Percentiles rank a stretch among this genome's conserved stretches.
These are phyloP conservation scores for Larimichthys polyactis DNA, from an alignment of 2,113 vertebrate species.

Conservation along the genomic window DNA sequence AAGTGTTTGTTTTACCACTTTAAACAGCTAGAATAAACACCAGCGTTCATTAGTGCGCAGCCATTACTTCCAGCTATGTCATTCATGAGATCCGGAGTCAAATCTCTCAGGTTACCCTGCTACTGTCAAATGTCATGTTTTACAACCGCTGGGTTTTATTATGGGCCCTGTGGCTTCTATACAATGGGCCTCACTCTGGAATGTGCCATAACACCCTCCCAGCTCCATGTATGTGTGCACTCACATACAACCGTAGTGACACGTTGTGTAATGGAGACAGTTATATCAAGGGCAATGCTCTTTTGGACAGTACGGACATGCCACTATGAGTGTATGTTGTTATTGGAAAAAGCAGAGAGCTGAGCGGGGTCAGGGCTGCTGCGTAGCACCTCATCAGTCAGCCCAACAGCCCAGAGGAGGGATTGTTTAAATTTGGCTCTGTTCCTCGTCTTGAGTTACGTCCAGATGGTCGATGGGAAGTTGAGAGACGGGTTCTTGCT, in stretches of 20 bases:
- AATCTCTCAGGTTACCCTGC: conserved; percentile 73
- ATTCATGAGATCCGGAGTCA: conserved; percentile 51
- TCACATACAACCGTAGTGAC: conserved; percentile 43
- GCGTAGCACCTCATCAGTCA: conserved; percentile 82
- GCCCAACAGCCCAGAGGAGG: conserved; percentile 67
- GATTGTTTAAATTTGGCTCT: conserved; percentile 75
- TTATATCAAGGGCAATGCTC: conserved; percentile 63
- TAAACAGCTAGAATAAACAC: conserved; percentile 63
- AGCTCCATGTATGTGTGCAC: conserved; percentile 6
- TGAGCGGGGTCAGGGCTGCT: conserved; percentile 72
- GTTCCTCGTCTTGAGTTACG: conserved; percentile 68
- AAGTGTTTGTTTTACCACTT: conserved; percentile 55
- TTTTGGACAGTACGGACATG: conserved; percentile 60
- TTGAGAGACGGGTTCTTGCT: conserved; percentile 53
- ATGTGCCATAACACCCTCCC: conserved; percentile 41
- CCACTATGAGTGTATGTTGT: conserved; percentile 66
- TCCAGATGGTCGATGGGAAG: conserved; percentile 74
- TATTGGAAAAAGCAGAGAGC: conserved; percentile 73
- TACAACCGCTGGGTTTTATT: conserved; percentile 66
- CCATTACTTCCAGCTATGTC: conserved; percentile 62
- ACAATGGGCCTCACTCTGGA: conserved; percentile 71
- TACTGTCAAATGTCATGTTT: conserved; percentile 76
- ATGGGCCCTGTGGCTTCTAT: conserved; percentile 56
- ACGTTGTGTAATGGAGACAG: conserved; percentile 72
- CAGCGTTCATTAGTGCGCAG: conserved; percentile 62